phyloP scores from a whole-genome alignment of 2,888 invertebrate species.

The Danaus chrysippus region DNA sequence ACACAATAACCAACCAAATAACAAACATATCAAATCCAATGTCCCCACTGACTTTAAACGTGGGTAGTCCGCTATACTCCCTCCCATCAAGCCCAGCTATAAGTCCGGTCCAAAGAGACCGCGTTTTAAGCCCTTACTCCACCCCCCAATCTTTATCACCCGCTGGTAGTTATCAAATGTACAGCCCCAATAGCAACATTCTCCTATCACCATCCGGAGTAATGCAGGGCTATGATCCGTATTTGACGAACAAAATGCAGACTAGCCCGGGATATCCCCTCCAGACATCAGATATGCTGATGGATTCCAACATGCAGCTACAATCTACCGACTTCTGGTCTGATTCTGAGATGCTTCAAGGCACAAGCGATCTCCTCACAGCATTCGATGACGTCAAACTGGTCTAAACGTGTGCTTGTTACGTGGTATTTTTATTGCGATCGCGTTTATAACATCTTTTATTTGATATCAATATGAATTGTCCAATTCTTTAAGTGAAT shows the following conservation, averaged over 20 bases:
- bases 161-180: conserved; percentile 54
- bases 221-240: conserved; percentile 63
- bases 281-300: conserved; percentile 50
- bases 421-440: conserved; percentile 22
- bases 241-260: conserved; percentile 65
- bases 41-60: conserved; percentile 62
- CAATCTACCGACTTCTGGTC: conserved; percentile 60
- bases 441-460: no score
- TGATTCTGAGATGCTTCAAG: conserved; percentile 61
- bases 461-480: no score
- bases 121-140: conserved; percentile 59
- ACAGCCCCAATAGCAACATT: conserved; percentile 50
- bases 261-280: conserved; percentile 56
- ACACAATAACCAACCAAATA: conserved; percentile 37
- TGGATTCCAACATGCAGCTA: conserved; percentile 52
- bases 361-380: conserved; percentile 57
- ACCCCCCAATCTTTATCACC: conserved; percentile 67
- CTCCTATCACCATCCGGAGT: conserved; percentile 52
- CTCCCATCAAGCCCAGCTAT: conserved; percentile 61
- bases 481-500: conserved; percentile 21
- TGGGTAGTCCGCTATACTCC: conserved; percentile 62
- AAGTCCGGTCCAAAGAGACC: conserved; percentile 60
- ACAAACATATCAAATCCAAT: conserved; percentile 43
- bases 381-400: conserved; percentile 71
- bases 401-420: conserved; percentile 38